Evolutionary conservation across 2,797 vertebrate genomes (phyloP).

Genomic region (Manis javanica): DNA sequence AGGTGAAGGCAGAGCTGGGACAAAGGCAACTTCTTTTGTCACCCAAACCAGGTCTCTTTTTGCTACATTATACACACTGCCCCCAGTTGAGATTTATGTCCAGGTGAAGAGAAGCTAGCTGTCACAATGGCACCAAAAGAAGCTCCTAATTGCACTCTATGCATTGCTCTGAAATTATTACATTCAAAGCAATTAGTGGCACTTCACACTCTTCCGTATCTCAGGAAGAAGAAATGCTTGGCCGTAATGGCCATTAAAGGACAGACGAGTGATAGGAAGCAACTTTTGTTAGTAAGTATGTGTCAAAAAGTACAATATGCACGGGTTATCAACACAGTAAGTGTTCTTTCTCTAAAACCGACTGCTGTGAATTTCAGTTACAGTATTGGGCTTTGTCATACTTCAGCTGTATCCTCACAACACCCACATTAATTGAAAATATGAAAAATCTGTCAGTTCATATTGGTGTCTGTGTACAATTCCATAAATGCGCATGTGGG

Average conservation of each 20-base stretch:
- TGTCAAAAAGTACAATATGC: not conserved
- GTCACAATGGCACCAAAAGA: not conserved
- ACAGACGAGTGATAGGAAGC: not conserved
- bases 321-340: slow-evolving; percentile 26
- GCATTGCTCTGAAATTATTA: not conserved
- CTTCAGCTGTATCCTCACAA: slow-evolving; percentile 41
- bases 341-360: slow-evolving; percentile 49
- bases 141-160: not conserved
- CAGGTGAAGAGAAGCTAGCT: not conserved
- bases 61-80: not conserved
- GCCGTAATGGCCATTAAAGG: not conserved
- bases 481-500: not conserved
- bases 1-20: not conserved
- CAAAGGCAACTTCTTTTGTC: not conserved
- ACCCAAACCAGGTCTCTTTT: not conserved
- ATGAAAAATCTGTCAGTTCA: slow-evolving; percentile 49
- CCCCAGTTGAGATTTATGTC: not conserved
- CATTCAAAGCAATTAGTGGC: slow-evolving; percentile 49
- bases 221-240: not conserved
- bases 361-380: slow-evolving; percentile 26
- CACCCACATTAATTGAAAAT: slow-evolving; percentile 41
- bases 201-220: not conserved
- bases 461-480: slow-evolving; percentile 42
- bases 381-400: not conserved
- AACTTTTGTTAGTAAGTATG: slow-evolving; percentile 9